Evolutionary conservation across 2,888 invertebrate species (phyloP), one percentile per base, ranked within the genome.

Genomic region (Esperia sulphurella): DNA sequence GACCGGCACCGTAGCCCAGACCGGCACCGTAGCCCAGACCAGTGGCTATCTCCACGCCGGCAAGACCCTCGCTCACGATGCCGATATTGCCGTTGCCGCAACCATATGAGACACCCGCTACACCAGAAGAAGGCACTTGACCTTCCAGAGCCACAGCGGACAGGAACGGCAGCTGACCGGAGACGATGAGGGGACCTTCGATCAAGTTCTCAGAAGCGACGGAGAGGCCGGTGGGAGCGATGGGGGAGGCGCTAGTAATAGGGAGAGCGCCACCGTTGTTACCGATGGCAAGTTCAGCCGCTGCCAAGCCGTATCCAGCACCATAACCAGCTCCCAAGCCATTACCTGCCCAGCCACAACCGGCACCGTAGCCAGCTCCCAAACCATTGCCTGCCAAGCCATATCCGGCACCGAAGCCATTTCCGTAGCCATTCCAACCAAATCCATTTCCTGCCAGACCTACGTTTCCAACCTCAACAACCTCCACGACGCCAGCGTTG

Each of bases 91-190:
- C 72, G 35, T 64, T 61, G 0, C 75, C 75, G 40, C 73, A 71
- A 3, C 66, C 61, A 45, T 75, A 72, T 0, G 60, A 49, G 3
- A 71, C 62, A 0, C 57, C 57, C n/a, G 70, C 72, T 33, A 61
- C 53, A 0, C 77, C 75, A 12, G 56, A 61, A 1, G 70, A 64
- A 1, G 71, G 65, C 7, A 75, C 40, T 8, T 55, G 55, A 6
- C 75, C 72, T 41, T 75, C 67, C 12, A 78, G 41, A 3, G 51
- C 69, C 0, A 73, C 68, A 10, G 71, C 57, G 2, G 72, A 68
- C 0, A 72, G 47, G 58, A 75, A 72, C 3, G 72, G 76, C 14
- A 77, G 51, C 43, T 70, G 62, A 45, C 77, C 77, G 35, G 58
- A 57, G 0, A 71, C 67, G 6, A 52, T 45, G n/a, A 76, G 48